These are phyloP conservation scores for Spea bombifrons DNA, from an alignment of 2,113 vertebrate species.

Conservation along the genomic window DNA sequence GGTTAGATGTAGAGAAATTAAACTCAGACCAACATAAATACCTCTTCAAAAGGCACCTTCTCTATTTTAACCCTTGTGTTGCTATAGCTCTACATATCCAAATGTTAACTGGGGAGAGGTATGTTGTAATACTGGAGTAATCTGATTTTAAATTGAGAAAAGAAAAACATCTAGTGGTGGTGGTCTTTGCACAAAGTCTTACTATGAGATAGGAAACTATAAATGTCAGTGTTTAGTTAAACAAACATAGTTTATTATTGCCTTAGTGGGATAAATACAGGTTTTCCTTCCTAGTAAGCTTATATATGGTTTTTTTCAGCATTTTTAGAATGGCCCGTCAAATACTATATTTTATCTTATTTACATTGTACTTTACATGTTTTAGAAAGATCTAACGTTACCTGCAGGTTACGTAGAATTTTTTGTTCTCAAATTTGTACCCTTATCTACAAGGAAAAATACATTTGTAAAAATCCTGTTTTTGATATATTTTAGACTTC, in stretches of 20 bases:
- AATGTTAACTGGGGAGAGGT: background rate
- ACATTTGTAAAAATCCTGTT: background rate
- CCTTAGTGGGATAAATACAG: constrained; percentile 43
- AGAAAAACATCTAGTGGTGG: constrained; percentile 9
- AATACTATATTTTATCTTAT: background rate
- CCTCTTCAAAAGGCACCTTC: background rate
- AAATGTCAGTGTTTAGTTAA: constrained; percentile 45
- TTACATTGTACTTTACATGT: background rate
- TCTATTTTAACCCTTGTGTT: constrained; percentile 11
- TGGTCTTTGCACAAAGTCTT: constrained; percentile 15
- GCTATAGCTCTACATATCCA: background rate
- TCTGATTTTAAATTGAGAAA: constrained; percentile 2
- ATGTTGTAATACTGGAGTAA: background rate
- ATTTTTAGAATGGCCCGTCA: background rate
- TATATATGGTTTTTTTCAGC: background rate
- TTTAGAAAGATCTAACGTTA: background rate
- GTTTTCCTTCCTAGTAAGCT: background rate
- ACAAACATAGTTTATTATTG: constrained; percentile 40
- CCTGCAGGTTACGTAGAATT: constrained; percentile 11
- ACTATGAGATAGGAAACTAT: constrained; percentile 42
- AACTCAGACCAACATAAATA: constrained; percentile 14
- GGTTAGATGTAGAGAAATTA: constrained; percentile 9
- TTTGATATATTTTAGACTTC: constrained; percentile 18
- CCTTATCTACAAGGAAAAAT: background rate
- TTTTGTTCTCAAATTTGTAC: constrained; percentile 2